Conservation (phyloP, 2,888 invertebrate genomes). For the Nesidiocoris tenuis region DNA sequence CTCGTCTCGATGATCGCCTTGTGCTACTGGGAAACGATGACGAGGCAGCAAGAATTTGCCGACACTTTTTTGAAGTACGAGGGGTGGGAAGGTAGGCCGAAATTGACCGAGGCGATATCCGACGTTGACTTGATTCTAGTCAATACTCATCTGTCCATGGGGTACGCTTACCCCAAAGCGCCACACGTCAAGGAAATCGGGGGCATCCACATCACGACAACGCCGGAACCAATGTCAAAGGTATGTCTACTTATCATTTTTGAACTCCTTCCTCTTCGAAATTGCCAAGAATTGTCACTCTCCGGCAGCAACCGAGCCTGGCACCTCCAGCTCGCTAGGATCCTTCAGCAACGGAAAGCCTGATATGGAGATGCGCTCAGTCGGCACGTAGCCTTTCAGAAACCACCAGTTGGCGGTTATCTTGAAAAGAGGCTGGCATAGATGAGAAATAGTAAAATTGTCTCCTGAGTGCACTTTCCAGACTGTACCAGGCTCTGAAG, state of each 20-base stretch:
- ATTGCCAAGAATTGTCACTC: too few species aligned
- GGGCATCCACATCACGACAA: slow-evolving; percentile 53
- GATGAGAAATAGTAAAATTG: too few species aligned
- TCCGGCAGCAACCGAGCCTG: too few species aligned
- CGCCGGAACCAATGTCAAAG: slow-evolving; percentile 43
- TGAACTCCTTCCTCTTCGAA: not conserved
- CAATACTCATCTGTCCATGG: slow-evolving; percentile 44
- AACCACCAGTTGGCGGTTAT: too few species aligned
- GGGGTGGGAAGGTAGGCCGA: slow-evolving; percentile 44
- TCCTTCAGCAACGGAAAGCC: too few species aligned
- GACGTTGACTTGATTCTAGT: slow-evolving; percentile 46
- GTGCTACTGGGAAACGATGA: slow-evolving; percentile 46
- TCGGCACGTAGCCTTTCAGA: too few species aligned
- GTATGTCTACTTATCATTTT: slow-evolving; percentile 24
- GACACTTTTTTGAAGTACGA: slow-evolving; percentile 46
- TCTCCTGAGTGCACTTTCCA: too few species aligned
- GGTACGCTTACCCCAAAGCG: slow-evolving; percentile 40
- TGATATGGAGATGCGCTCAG: too few species aligned
- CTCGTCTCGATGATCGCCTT: not conserved
- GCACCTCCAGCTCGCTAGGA: too few species aligned
- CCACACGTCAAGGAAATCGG: slow-evolving; percentile 42
- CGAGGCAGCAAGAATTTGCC: slow-evolving; percentile 44
- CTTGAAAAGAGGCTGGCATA: too few species aligned
- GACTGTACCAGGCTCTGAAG: too few species aligned
- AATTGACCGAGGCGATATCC: slow-evolving; percentile 42